phyloP scores from a whole-genome alignment of 2,797 vertebrate species.

The Benthosema pterotum region DNA sequence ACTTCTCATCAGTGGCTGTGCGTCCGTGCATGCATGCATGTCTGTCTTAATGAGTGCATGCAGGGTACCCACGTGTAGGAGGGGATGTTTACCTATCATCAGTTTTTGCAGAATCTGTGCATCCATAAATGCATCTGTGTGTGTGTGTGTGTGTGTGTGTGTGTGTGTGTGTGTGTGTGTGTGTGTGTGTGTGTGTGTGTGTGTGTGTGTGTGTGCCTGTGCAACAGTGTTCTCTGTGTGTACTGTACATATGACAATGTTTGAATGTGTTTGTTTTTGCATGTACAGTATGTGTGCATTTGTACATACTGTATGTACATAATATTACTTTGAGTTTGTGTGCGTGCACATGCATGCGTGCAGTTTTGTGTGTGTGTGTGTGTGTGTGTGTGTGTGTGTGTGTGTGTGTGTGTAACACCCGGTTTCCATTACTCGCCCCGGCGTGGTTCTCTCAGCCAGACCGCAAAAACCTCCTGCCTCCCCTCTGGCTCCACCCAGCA shows the following conservation, averaged over 20 bases:
- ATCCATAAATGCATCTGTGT: too few species aligned
- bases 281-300: conserved; percentile 3
- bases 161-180: conserved; percentile 26
- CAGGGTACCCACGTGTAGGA: too few species aligned
- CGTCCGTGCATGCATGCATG: neutral
- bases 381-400: conserved; percentile 1
- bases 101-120: too few species aligned
- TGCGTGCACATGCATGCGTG: neutral
- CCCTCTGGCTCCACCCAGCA: conserved; percentile 74
- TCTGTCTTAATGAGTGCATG: conserved; percentile 1
- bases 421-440: conserved; percentile 78
- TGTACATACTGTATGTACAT: neutral
- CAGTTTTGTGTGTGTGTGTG: neutral
- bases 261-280: neutral
- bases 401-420: conserved; percentile 56
- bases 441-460: conserved; percentile 68
- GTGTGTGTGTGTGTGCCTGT: conserved; percentile 6
- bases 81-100: too few species aligned
- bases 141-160: neutral
- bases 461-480: conserved; percentile 79
- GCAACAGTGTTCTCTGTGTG: conserved; percentile 20
- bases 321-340: neutral
- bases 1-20: neutral
- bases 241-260: neutral
- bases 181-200: conserved; percentile 19